Evolutionary conservation across 2,888 invertebrate genomes (phyloP).

Genomic region (Agrochola lychnidis): DNA sequence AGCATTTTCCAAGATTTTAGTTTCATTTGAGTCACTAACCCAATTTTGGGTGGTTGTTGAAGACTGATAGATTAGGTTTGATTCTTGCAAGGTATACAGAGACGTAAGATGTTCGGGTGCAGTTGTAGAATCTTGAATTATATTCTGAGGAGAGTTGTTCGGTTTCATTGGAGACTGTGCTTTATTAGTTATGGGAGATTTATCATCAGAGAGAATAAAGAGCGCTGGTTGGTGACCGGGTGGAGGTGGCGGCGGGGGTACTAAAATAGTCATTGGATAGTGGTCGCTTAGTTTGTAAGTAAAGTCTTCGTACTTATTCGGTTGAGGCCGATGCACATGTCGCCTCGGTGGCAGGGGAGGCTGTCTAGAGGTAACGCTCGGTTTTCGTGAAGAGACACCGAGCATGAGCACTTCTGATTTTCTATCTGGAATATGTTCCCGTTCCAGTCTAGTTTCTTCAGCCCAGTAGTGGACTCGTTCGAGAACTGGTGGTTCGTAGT

Average conservation of each 20-base stretch:
- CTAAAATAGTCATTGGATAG: slow-evolving; percentile 92
- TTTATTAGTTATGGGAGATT: slow-evolving; percentile 66
- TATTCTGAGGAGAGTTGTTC: slow-evolving; percentile 70
- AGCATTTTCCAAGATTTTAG: slow-evolving; percentile 76
- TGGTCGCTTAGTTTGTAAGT: slow-evolving; percentile 89
- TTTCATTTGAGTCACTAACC: slow-evolving; percentile 79
- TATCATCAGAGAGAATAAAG: slow-evolving; percentile 78
- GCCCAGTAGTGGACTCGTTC: slow-evolving; percentile 96
- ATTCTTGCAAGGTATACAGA: slow-evolving; percentile 91
- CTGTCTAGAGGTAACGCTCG: slow-evolving; percentile 90
- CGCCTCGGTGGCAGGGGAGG: slow-evolving; percentile 76
- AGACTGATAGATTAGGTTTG: slow-evolving; percentile 92
- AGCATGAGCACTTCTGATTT: slow-evolving; percentile 93
- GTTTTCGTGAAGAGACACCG: slow-evolving; percentile 93
- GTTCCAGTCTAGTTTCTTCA: slow-evolving; percentile 91
- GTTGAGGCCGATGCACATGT: slow-evolving; percentile 73
- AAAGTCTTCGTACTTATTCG: slow-evolving; percentile 87
- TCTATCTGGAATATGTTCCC: slow-evolving; percentile 88
- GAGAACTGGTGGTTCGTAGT: slow-evolving; percentile 95
- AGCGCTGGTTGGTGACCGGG: slow-evolving; percentile 83
- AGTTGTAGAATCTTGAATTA: slow-evolving; percentile 71
- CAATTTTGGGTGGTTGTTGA: slow-evolving; percentile 89
- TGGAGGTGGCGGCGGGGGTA: slow-evolving; percentile 92
- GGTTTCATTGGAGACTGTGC: slow-evolving; percentile 66
- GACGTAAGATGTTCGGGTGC: slow-evolving; percentile 76